phyloP scores from a whole-genome alignment of 2,113 vertebrate genomes.

The Phainopepla nitens region DNA sequence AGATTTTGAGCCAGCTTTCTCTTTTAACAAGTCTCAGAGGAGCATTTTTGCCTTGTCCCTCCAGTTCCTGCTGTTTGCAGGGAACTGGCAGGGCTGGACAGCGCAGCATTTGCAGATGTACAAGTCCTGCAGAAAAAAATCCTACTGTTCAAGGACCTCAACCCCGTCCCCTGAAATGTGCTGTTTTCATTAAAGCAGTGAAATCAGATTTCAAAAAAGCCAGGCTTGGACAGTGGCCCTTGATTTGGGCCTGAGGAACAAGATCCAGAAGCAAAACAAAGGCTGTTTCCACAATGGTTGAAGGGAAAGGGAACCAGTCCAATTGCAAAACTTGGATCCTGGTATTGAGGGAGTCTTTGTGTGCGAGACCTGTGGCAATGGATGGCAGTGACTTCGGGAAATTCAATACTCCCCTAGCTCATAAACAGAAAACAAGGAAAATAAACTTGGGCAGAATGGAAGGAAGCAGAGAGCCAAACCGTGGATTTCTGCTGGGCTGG shows the following conservation, averaged over 20 bases:
- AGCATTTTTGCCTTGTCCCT: not conserved
- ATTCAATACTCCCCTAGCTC: slow-evolving; percentile 54
- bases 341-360: slow-evolving; percentile 44
- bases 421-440: slow-evolving; percentile 66
- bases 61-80: not conserved
- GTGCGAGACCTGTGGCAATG: slow-evolving; percentile 32
- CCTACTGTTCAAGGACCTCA: not conserved
- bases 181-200: slow-evolving; percentile 42
- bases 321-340: slow-evolving; percentile 62
- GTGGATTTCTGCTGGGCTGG: not conserved
- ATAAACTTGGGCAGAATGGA: slow-evolving; percentile 58
- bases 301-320: slow-evolving; percentile 28
- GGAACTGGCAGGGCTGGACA: not conserved
- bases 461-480: slow-evolving; percentile 7
- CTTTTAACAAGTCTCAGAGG: not conserved
- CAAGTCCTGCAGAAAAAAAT: not conserved
- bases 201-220: slow-evolving; percentile 30
- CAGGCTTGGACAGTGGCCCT: slow-evolving; percentile 34
- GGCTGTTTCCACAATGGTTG: slow-evolving; percentile 53
- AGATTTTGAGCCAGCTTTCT: not conserved
- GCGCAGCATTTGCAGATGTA: not conserved
- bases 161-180: not conserved
- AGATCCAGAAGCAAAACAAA: slow-evolving; percentile 64
- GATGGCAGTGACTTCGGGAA: slow-evolving; percentile 39
- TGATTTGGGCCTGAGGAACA: slow-evolving; percentile 50